Evolutionary conservation across 2,113 vertebrate genomes (phyloP), one percentile per base, ranked within the genome.

Genomic region (Coracopsis vasa): DNA sequence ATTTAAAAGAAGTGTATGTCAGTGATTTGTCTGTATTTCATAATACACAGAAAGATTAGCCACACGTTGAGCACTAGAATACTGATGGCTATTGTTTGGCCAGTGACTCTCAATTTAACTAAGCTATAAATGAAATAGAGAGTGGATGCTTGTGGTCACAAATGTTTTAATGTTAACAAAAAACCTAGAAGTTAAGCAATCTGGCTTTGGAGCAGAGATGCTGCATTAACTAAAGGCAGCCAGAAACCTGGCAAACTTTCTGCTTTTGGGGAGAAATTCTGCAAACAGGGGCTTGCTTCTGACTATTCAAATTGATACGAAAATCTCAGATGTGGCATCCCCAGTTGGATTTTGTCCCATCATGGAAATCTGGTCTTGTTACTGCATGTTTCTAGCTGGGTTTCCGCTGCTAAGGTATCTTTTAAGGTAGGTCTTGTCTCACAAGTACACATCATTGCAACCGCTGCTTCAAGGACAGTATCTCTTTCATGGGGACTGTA

Each of bases 381-480:
- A 20, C 16, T 53, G n/a, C 11, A 1, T 21, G 31, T 83, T 70
- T 23, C 44, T 14, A 56, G 44, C 16, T 54, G 60, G 13, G 41
- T 24, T 87, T 35, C 74, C 1, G 3, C 70, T 44, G 15, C 54
- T 48, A 42, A 0, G 1, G 6, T 60, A 7, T 41, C 33, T 87
- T 71, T 86, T 69, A 82, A 88, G 54, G 45, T 33, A 48, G 54
- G 51, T 42, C 42, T 93, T 83, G 65, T 82, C 47, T 91, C 2
- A 0, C 72, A 37, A 67, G 44, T 42, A 47, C 44, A 31, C 44
- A 21, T 71, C 39, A 18, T 11, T 66, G n/a, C 75, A 91, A 54
- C 65, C 18, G 5, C 45, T 12, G n/a, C 51, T 79, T 94, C 87
- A 96, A 94, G 94, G 95, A 82, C 90, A 62, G 80, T 72, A 61